A percentile compares a stretch with the other conserved stretches of the same genome.
These are phyloP conservation scores for Strigamia crassipes DNA, from an alignment of 2,888 invertebrate species.

Conservation along the genomic window DNA sequence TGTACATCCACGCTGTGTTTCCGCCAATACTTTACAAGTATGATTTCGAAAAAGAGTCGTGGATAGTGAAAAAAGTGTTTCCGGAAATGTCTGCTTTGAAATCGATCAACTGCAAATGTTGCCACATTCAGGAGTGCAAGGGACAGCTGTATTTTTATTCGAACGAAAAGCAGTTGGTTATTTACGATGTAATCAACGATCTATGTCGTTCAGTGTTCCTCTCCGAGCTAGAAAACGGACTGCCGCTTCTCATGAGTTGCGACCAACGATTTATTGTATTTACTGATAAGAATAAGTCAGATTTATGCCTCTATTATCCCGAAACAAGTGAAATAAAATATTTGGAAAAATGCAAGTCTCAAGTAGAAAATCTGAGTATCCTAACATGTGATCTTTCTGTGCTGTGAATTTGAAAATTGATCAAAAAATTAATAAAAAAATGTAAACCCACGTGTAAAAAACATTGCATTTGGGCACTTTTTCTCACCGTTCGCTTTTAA, in stretches of 20 bases:
- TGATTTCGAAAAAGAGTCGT: neutral
- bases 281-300: neutral
- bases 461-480: no score
- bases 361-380: neutral
- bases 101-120: neutral
- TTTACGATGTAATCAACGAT: neutral
- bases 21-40: neutral
- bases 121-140: neutral
- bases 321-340: neutral
- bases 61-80: neutral
- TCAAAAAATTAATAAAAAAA: neutral
- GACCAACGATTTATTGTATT: neutral
- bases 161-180: neutral
- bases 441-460: neutral
- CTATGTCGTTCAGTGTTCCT: neutral
- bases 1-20: neutral
- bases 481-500: no score
- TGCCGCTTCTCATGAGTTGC: neutral
- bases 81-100: neutral
- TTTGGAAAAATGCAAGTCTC: neutral
- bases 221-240: neutral
- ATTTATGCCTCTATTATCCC: neutral
- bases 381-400: constrained; percentile 15
- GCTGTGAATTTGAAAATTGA: neutral
- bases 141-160: neutral